These are phyloP conservation scores for Eucera pruinosa DNA, from an alignment of 2,888 invertebrate species.

Conservation along the genomic window DNA sequence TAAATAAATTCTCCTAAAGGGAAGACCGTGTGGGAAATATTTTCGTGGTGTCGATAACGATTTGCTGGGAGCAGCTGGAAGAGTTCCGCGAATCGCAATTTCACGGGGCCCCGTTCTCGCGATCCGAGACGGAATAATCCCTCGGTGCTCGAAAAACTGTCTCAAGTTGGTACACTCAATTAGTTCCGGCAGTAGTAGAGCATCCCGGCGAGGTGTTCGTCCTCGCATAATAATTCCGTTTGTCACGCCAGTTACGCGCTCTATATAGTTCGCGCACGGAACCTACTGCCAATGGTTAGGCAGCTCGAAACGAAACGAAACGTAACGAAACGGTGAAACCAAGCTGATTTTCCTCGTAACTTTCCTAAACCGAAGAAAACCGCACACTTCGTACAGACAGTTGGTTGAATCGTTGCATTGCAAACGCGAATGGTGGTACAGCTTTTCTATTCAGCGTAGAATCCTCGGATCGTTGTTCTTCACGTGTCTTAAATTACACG, in stretches of 20 bases:
- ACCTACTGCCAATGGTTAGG: slow-evolving; percentile 3
- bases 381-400: background rate
- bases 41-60: too few relatives aligned
- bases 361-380: background rate
- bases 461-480: background rate
- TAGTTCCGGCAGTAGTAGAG: slow-evolving; percentile 60
- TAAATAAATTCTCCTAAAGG: too few relatives aligned
- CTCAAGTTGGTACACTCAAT: slow-evolving; percentile 64
- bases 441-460: background rate
- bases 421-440: too few relatives aligned
- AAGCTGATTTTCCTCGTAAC: background rate
- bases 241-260: slow-evolving; percentile 78
- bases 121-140: slow-evolving; percentile 32
- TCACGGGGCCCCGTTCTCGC: slow-evolving; percentile 49
- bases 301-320: too few relatives aligned
- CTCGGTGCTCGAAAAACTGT: slow-evolving; percentile 52
- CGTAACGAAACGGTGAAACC: slow-evolving; percentile 6
- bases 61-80: background rate
- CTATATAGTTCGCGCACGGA: slow-evolving; percentile 72
- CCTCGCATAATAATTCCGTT: slow-evolving; percentile 76
- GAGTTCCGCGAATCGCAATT: slow-evolving; percentile 34
- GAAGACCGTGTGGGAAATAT: too few relatives aligned
- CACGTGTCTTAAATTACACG: slow-evolving; percentile 10
- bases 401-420: background rate
- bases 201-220: slow-evolving; percentile 62